phyloP scores from a whole-genome alignment of 2,113 vertebrate genomes.

The Naja naja region DNA sequence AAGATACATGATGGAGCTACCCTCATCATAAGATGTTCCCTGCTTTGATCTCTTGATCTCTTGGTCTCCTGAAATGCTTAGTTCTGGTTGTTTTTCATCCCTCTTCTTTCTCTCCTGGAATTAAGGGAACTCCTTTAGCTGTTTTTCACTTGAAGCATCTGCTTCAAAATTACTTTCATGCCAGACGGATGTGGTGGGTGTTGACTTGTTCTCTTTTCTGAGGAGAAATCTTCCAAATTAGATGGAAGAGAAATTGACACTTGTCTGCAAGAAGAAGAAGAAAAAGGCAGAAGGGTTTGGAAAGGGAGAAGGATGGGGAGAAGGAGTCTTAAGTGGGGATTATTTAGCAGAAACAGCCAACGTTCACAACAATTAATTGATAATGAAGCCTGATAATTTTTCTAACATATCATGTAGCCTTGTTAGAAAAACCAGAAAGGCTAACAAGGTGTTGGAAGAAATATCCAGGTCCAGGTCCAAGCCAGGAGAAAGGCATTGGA shows the following conservation, averaged over 20 bases:
- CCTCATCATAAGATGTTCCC: too few species aligned
- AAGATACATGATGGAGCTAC: neutral
- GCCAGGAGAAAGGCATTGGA: too few species aligned
- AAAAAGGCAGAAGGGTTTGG: neutral
- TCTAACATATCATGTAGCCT: neutral
- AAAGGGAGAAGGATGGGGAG: neutral
- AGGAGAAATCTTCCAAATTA: conserved; percentile 58
- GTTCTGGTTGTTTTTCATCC: fast-evolving
- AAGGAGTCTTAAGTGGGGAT: conserved; percentile 26
- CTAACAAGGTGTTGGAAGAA: too few species aligned
- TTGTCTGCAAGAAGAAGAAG: neutral
- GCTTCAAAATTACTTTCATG: conserved; percentile 51
- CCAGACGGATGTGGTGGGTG: conserved; percentile 57
- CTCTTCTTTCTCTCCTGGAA: conserved; percentile 21
- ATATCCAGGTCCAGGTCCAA: too few species aligned
- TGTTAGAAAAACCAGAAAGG: too few species aligned
- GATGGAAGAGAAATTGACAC: conserved; percentile 55
- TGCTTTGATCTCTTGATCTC: neutral
- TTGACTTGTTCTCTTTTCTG: conserved; percentile 60
- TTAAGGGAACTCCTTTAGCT: conserved; percentile 52
- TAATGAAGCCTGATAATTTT: neutral
- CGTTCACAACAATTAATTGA: neutral
- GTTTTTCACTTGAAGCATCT: conserved; percentile 32
- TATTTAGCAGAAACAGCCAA: conserved; percentile 1
- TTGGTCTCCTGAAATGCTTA: neutral